Evolutionary conservation across 2,113 vertebrate genomes (phyloP), one percentile per base, ranked within the genome.

Genomic region (Geococcyx californianus): DNA sequence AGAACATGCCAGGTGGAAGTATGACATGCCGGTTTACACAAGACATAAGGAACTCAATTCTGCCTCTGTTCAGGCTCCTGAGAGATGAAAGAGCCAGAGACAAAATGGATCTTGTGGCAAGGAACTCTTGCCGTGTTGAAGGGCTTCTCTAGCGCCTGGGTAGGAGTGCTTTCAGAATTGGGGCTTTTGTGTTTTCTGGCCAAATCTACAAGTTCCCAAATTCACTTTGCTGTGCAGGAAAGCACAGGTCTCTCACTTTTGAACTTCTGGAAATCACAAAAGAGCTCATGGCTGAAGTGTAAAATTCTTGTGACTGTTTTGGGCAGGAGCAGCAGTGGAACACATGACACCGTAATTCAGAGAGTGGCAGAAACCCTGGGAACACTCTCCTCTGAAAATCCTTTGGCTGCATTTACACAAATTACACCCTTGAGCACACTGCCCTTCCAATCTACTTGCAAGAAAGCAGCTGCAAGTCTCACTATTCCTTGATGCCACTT

Each of bases 321-420:
- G 2, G 51, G 42, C 25, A 54, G 1, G 1, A 26, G 67, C 14
- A 73, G 26, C 66, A 38, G 6, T 20, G 33, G 54, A 70, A 72
- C 9, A 4, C 0, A 0, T 58, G 68, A 18, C 59, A 52, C 17
- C 2, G 0, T 58, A 56, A 47, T 31, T 49, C n/a, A 10, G 34
- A 56, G 56, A 34, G 26, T 60, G 51, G 63, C 55, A 77, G 58
- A 77, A 58, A 7, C 16, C 38, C 29, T 59, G 29, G 21, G 52
- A 63, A 66, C 25, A 29, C 18, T 84, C 26, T 59, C 69, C n/a
- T 81, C 63, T 51, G 42, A 12, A 15, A 81, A 58, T 68, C 38
- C 34, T 68, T 63, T 33, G 72, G 14, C 49, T 90, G 38, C 31
- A 23, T 63, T 64, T 47, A 47, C 10, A 54, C 59, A 81, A 78